A percentile compares a stretch with the other conserved stretches of the same genome.
Evolutionary conservation across 2,888 invertebrate species (phyloP).

Genomic region (Caenorhabditis macrosperma): DNA sequence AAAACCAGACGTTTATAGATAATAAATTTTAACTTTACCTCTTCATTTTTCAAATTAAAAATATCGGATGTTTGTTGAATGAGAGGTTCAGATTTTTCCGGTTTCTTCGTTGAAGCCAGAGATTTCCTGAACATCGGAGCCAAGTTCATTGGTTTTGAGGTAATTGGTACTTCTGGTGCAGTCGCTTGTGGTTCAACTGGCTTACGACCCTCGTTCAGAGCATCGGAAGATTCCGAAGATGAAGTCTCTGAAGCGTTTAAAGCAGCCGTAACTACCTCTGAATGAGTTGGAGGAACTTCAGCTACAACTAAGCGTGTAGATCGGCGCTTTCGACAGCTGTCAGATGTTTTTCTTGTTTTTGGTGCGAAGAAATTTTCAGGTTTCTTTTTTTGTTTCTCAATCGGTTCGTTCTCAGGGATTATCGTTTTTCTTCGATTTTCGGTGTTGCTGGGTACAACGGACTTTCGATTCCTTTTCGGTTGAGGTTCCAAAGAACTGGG

Average conservation of each 20-base stretch:
- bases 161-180: neutral
- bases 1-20: neutral
- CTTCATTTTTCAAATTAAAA: neutral
- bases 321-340: neutral
- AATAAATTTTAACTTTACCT: neutral
- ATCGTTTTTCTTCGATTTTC: constrained; percentile 28
- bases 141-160: neutral
- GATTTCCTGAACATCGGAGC: neutral
- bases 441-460: too few species aligned
- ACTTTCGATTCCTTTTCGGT: constrained; percentile 9
- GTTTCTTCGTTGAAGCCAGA: neutral
- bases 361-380: constrained; percentile 24
- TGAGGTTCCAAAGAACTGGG: neutral
- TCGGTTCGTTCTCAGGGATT: constrained; percentile 1
- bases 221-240: neutral
- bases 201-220: too few species aligned
- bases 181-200: too few species aligned
- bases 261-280: neutral
- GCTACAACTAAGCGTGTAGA: neutral
- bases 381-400: neutral
- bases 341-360: neutral
- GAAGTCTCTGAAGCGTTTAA: neutral
- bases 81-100: neutral
- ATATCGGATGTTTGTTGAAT: too few species aligned
- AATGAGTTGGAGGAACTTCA: neutral